Conservation (phyloP, 2,888 invertebrate species). For the Ormyrus rosae region DNA sequence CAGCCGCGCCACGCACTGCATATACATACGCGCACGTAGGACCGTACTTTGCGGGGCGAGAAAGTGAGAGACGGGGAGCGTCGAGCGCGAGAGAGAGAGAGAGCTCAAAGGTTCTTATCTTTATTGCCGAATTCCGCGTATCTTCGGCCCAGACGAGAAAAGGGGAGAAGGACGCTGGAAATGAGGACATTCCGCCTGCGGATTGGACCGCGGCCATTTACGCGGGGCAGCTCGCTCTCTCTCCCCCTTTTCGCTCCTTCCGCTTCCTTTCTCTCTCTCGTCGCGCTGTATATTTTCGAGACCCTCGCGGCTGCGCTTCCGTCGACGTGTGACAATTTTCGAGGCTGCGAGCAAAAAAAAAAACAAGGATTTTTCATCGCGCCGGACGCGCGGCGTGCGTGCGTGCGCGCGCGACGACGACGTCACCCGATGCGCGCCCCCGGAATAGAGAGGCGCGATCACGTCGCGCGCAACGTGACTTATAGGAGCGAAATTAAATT, state of each 20-base stretch:
- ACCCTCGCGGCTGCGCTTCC: constrained; percentile 1
- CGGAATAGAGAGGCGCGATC: constrained; percentile 27
- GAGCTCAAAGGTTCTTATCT: constrained; percentile 67
- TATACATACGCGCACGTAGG: background rate
- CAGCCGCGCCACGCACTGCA: background rate
- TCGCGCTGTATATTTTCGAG: constrained; percentile 10
- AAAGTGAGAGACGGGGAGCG: constrained; percentile 2
- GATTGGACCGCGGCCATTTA: constrained; percentile 69
- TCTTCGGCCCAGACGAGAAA: constrained; percentile 59
- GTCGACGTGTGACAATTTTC: constrained; percentile 43
- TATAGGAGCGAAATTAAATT: constrained; percentile 53
- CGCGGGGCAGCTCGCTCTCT: constrained; percentile 3
- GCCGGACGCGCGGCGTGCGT: background rate
- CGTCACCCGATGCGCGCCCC: background rate
- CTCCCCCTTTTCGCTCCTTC: constrained; percentile 4
- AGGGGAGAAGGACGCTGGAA: constrained; percentile 54
- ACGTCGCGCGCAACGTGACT: constrained; percentile 44
- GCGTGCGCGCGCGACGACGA: background rate
- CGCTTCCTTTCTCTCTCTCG: constrained; percentile 6
- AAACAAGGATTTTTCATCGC: constrained; percentile 43
- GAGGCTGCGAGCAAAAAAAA: background rate
- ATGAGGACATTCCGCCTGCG: constrained; percentile 69
- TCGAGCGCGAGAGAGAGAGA: background rate
- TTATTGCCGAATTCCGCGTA: constrained; percentile 69
- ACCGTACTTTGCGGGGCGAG: background rate